Percentiles rank a stretch among this genome's conserved stretches.
Conservation (phyloP, 2,888 invertebrate genomes). For the Crematogaster levior region DNA sequence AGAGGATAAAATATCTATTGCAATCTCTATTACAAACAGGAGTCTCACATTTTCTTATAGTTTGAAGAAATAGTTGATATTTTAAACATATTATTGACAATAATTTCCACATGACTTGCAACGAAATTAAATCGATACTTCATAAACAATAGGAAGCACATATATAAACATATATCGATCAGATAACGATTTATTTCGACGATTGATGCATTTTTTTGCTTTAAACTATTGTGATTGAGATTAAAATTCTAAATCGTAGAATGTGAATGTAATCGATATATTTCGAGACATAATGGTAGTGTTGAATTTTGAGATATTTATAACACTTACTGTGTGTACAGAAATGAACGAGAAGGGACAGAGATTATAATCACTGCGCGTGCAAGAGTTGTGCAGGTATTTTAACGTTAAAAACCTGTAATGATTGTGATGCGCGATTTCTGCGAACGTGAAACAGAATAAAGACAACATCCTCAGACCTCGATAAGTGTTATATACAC, state of each 20-base stretch:
- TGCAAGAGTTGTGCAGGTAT: conserved; percentile 50
- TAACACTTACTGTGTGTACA: conserved; percentile 63
- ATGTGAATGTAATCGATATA: conserved; percentile 52
- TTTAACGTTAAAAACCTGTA: conserved; percentile 47
- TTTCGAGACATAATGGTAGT: conserved; percentile 61
- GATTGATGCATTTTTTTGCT: neutral
- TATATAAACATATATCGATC: conserved; percentile 6
- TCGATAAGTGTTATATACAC: conserved; percentile 48
- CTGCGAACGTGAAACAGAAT: neutral
- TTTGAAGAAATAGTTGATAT: conserved; percentile 2
- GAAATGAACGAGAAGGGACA: neutral
- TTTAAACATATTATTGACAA: conserved; percentile 37
- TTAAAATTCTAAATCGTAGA: conserved; percentile 44
- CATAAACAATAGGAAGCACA: neutral
- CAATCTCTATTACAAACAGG: neutral
- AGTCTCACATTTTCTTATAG: conserved; percentile 9
- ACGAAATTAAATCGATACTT: conserved; percentile 30
- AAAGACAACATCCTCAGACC: conserved; percentile 14
- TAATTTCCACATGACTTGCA: conserved; percentile 37
- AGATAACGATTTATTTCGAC: too few species aligned
- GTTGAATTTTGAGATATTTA: conserved; percentile 77
- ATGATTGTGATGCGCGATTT: conserved; percentile 40
- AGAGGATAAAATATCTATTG: conserved; percentile 13
- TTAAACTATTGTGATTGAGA: conserved; percentile 32
- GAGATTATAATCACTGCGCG: conserved; percentile 51